Percentiles rank a stretch among this genome's conserved stretches.
Conservation (phyloP, 2,113 vertebrate species). For the Periophthalmodon schlosseri region DNA sequence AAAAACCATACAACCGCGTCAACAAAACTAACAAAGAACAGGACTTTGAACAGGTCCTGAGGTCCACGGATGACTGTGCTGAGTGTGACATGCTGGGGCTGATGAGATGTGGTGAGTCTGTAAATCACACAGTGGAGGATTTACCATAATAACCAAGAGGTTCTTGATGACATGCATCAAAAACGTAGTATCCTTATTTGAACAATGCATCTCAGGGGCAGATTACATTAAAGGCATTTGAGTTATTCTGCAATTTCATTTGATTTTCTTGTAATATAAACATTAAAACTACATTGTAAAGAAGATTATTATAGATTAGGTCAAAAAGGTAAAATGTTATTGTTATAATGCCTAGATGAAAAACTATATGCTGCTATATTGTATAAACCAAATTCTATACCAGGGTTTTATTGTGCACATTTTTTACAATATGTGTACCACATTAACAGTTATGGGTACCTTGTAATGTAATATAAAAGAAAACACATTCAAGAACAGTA, state of each 20-base stretch:
- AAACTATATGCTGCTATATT: no score
- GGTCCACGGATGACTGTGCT: neutral
- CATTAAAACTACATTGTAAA: neutral
- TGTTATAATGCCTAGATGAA: neutral
- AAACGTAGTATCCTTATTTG: conserved; percentile 30
- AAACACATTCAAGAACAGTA: neutral
- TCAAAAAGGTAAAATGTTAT: neutral
- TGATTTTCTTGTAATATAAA: neutral
- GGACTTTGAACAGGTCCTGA: neutral
- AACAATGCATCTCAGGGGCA: neutral
- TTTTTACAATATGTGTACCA: no score
- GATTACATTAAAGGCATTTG: conserved; percentile 70
- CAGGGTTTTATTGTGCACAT: no score
- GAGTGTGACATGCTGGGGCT: conserved; percentile 57
- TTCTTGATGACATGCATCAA: conserved; percentile 54
- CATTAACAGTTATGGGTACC: no score
- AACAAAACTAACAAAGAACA: conserved; percentile 1
- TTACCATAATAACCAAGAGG: conserved; percentile 33
- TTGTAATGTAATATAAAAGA: neutral
- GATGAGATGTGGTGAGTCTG: conserved; percentile 36
- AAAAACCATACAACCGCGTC: conserved; percentile 18
- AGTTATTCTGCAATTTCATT: neutral
- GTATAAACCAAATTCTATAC: no score
- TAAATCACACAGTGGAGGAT: conserved; percentile 52
- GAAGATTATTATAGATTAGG: neutral